Evolutionary conservation across 2,113 vertebrate genomes (phyloP).

Genomic region (Alces alces): DNA sequence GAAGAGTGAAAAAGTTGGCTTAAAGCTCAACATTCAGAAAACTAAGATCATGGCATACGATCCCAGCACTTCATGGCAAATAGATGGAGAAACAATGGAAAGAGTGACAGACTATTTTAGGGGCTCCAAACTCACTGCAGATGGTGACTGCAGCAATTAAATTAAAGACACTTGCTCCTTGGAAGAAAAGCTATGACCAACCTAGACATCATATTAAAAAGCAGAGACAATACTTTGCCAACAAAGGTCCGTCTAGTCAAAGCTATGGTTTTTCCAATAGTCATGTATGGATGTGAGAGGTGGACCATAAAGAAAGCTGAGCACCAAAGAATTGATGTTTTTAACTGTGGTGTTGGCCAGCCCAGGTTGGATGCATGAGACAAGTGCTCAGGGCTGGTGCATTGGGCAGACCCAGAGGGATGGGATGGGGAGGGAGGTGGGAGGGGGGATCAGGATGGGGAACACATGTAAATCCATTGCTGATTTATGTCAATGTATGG

Average conservation of each 20-base stretch:
- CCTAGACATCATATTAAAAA: background rate
- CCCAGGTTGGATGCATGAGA: too few species aligned
- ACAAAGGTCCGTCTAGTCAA: background rate
- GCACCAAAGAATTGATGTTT: background rate
- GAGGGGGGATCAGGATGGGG: too few species aligned
- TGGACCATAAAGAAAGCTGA: background rate
- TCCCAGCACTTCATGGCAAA: background rate
- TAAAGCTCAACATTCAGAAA: background rate
- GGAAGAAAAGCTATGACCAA: background rate
- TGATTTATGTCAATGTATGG: too few species aligned
- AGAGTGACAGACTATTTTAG: background rate
- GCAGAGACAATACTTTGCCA: background rate
- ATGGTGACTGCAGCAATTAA: background rate
- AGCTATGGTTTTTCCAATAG: background rate
- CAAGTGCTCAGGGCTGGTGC: too few species aligned
- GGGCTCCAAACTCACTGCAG: background rate
- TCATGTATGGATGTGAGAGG: background rate
- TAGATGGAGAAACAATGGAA: background rate
- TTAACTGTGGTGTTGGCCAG: background rate
- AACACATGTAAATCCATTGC: too few species aligned
- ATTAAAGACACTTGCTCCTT: background rate
- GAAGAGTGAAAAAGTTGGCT: background rate
- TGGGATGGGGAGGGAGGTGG: too few species aligned
- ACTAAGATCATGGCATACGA: fast-evolving
- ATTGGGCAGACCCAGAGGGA: too few species aligned